Evolutionary conservation across 92 coral and sea anemone genomes (phyloP).

Genomic region (Porites lobata): DNA sequence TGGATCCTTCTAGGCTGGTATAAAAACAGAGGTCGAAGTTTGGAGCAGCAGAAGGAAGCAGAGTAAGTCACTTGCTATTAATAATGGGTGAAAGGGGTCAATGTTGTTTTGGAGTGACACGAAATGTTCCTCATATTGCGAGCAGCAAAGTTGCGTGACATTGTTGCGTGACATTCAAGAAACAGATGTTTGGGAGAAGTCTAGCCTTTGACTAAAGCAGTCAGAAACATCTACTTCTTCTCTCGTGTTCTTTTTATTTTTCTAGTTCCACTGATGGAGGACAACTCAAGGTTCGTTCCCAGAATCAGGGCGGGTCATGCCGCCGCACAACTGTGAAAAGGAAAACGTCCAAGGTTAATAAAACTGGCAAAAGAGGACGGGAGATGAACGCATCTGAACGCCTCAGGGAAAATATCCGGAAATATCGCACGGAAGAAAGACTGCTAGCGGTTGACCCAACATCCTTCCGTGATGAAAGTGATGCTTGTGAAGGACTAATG

Average conservation of each 20-base stretch:
- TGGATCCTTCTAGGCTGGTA: conserved; percentile 22
- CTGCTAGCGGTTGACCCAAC: conserved; percentile 77
- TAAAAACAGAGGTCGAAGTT: conserved; percentile 29
- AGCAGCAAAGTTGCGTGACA: too few species aligned
- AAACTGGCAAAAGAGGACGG: conserved; percentile 39
- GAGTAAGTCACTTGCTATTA: neutral
- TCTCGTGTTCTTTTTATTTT: neutral
- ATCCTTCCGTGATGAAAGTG: conserved; percentile 48
- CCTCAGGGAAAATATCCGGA: conserved; percentile 84
- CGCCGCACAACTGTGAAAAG: conserved; percentile 77
- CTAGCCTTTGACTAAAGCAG: too few species aligned
- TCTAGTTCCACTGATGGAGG: conserved; percentile 37
- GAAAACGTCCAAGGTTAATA: conserved; percentile 50
- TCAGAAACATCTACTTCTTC: neutral
- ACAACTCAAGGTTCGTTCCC: conserved; percentile 30
- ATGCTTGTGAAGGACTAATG: conserved; percentile 47
- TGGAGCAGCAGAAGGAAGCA: conserved; percentile 10
- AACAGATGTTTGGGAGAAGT: too few species aligned
- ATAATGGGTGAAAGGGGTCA: too few species aligned
- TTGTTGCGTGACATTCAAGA: too few species aligned
- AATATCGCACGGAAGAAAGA: conserved; percentile 83
- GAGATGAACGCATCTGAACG: conserved; percentile 78
- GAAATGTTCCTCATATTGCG: too few species aligned
- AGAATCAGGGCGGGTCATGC: conserved; percentile 36
- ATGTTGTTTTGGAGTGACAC: too few species aligned